Percentiles rank a stretch among this genome's conserved stretches.
These are phyloP conservation scores for Polydrusus cervinus DNA, from an alignment of 2,888 invertebrate genomes.

Conservation along the genomic window DNA sequence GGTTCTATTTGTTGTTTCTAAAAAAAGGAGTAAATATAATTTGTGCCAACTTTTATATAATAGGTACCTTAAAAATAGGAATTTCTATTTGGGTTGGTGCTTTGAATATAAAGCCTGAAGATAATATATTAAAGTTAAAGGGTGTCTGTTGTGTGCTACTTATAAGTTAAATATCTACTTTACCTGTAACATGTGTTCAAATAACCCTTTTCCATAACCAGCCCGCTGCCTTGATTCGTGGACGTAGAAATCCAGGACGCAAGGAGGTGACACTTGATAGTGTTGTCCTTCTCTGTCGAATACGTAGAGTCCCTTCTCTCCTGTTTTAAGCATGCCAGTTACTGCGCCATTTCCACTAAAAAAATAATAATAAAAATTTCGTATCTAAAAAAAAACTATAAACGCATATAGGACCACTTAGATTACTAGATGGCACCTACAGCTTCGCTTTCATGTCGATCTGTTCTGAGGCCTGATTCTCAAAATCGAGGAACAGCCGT, in stretches of 20 bases:
- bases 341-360: slow-evolving; percentile 80
- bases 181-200: slow-evolving; percentile 91
- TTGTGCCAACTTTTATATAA: no score
- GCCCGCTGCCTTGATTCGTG: slow-evolving; percentile 87
- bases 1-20: slow-evolving; percentile 81
- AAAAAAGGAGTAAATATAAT: slow-evolving; percentile 62
- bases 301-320: slow-evolving; percentile 91
- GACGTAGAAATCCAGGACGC: slow-evolving; percentile 95
- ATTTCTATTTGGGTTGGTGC: no score
- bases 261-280: slow-evolving; percentile 87
- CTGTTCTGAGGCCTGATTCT: no score
- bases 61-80: no score
- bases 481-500: no score
- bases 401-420: no score
- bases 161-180: background rate
- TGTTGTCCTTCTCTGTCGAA: slow-evolving; percentile 82
- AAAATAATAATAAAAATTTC: slow-evolving; percentile 43
- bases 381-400: background rate
- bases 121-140: no score
- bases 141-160: background rate
- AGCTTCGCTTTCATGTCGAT: no score
- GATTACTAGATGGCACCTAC: no score
- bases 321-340: slow-evolving; percentile 93
- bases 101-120: no score
- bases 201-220: slow-evolving; percentile 89